Percentiles rank a stretch among this genome's conserved stretches.
Evolutionary conservation across 2,797 vertebrate species (phyloP).

Genomic region (Schizopygopsis pylzovi): DNA sequence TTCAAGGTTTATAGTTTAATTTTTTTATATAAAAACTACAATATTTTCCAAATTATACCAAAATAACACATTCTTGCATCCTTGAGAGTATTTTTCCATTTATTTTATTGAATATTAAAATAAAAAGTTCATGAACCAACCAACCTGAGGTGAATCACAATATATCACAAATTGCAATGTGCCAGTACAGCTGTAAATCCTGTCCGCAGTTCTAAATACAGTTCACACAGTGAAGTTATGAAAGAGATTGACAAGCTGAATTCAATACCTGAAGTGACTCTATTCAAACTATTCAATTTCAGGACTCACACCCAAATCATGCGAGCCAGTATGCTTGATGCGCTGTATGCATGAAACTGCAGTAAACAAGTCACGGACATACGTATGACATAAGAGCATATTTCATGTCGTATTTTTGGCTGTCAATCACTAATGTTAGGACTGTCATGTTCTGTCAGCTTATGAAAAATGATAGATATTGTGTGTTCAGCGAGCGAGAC

Average conservation of each 20-base stretch:
- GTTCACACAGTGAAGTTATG: neutral
- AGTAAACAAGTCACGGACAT: neutral
- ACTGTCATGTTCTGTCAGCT: neutral
- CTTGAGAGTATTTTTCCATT: neutral
- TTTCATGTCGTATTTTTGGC: neutral
- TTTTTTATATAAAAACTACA: too few relatives aligned
- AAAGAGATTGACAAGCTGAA: neutral
- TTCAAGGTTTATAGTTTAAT: too few relatives aligned
- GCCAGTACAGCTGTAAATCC: neutral
- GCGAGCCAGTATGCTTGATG: neutral
- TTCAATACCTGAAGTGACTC: neutral
- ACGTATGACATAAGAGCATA: neutral
- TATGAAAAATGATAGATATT: neutral
- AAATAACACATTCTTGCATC: neutral
- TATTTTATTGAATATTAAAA: neutral
- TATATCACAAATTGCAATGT: neutral
- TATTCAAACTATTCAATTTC: neutral
- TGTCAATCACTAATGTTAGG: slow-evolving; percentile 21
- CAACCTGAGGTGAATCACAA: neutral
- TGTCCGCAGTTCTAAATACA: neutral
- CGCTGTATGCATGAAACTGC: neutral
- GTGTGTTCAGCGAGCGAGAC: neutral
- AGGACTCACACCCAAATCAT: neutral
- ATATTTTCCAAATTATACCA: too few relatives aligned
- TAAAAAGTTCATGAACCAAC: neutral